These are phyloP conservation scores for Eueremaeus valkanovi DNA, from an alignment of 2,888 invertebrate genomes.

Conservation along the genomic window DNA sequence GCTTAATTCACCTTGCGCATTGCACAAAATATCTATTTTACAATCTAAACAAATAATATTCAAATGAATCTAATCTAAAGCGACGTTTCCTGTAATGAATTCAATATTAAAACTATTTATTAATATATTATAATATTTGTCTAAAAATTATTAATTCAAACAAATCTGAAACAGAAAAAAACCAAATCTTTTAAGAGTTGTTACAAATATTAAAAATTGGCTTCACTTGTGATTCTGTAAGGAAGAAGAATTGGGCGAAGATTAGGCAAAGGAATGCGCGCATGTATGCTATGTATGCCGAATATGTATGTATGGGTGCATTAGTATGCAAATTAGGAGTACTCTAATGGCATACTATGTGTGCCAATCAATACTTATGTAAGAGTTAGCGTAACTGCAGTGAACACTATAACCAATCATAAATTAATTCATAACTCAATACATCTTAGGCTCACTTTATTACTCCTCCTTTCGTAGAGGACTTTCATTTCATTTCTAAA, in stretches of 20 bases:
- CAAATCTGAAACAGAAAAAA: neutral
- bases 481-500: too few relatives aligned
- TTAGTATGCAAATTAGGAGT: slow-evolving; percentile 7
- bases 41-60: too few relatives aligned
- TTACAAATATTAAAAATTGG: neutral
- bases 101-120: too few relatives aligned
- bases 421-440: neutral
- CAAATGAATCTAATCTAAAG: too few relatives aligned
- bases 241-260: neutral
- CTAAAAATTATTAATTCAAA: too few relatives aligned
- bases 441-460: neutral
- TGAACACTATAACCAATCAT: neutral
- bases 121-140: too few relatives aligned
- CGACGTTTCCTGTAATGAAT: too few relatives aligned
- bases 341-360: neutral
- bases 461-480: neutral
- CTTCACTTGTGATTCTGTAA: neutral
- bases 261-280: neutral
- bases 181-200: neutral
- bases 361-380: neutral
- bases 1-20: too few relatives aligned
- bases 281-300: neutral
- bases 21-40: too few relatives aligned
- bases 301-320: neutral
- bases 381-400: too few relatives aligned